Evolutionary conservation across 2,888 invertebrate genomes (phyloP).

Genomic region (Pachymerium ferrugineum): DNA sequence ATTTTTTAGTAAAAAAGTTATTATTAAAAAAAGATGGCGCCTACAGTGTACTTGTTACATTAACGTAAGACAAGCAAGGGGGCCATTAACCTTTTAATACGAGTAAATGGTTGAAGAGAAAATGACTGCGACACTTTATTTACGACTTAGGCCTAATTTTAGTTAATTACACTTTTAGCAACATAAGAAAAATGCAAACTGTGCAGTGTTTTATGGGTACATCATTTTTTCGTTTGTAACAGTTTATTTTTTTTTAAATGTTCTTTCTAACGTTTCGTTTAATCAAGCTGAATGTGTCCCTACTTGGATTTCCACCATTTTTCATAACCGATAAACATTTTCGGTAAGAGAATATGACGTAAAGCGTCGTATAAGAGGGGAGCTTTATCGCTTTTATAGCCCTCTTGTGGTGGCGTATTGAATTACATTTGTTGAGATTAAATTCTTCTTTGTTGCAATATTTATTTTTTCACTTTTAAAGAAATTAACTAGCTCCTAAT

Average conservation of each 20-base stretch:
- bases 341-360: neutral
- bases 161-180: neutral
- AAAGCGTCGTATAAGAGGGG: no score
- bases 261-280: neutral
- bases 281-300: neutral
- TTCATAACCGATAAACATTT: neutral
- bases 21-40: neutral
- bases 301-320: neutral
- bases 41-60: neutral
- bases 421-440: neutral
- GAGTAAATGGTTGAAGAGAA: neutral
- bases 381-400: neutral
- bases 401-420: neutral
- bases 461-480: neutral
- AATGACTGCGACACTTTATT: neutral
- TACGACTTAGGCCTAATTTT: neutral
- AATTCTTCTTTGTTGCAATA: neutral
- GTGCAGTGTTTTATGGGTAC: no score
- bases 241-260: neutral
- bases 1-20: no score
- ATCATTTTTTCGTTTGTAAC: no score
- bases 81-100: neutral
- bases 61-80: neutral
- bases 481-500: no score
- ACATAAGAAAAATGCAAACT: neutral